Conservation (phyloP, 2,797 vertebrate genomes). For the Euthynnus affinis region DNA sequence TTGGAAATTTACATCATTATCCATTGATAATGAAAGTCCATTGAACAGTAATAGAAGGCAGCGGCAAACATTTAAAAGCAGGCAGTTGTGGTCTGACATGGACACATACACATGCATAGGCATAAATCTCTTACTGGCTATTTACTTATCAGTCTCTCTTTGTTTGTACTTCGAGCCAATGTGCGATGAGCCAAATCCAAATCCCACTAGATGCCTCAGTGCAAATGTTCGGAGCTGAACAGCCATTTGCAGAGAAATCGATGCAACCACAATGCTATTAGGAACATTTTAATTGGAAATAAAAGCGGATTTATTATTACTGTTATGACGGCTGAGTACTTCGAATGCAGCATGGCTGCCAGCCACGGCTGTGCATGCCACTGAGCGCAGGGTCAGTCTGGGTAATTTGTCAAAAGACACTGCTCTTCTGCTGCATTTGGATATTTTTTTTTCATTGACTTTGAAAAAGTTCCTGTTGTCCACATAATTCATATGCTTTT, state of each 20-base stretch:
- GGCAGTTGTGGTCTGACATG: constrained; percentile 23
- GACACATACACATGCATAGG: constrained; percentile 39
- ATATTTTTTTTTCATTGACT: constrained; percentile 35
- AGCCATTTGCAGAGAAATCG: constrained; percentile 69
- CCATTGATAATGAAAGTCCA: constrained; percentile 26
- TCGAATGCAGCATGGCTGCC: constrained; percentile 37
- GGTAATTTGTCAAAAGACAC: constrained; percentile 46
- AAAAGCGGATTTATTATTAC: constrained; percentile 77
- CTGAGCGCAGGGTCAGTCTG: constrained; percentile 38
- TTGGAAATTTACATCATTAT: constrained; percentile 33
- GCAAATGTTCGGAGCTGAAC: constrained; percentile 58
- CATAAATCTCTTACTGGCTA: constrained; percentile 55
- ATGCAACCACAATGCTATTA: constrained; percentile 68
- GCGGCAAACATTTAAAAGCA: constrained; percentile 45
- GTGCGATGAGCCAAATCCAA: constrained; percentile 58
- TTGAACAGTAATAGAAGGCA: constrained; percentile 15
- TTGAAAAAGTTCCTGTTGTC: constrained; percentile 17
- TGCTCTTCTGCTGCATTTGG: constrained; percentile 12
- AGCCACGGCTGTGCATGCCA: constrained; percentile 8
- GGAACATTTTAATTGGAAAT: constrained; percentile 82
- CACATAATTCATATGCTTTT: constrained; percentile 10
- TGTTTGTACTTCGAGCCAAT: constrained; percentile 62
- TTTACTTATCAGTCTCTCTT: constrained; percentile 70
- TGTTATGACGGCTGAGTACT: constrained; percentile 65
- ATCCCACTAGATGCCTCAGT: constrained; percentile 46